Percentiles rank a stretch among this genome's conserved stretches.
These are phyloP conservation scores for Sinella curviseta DNA, from an alignment of 1,140 invertebrate species.

Conservation along the genomic window DNA sequence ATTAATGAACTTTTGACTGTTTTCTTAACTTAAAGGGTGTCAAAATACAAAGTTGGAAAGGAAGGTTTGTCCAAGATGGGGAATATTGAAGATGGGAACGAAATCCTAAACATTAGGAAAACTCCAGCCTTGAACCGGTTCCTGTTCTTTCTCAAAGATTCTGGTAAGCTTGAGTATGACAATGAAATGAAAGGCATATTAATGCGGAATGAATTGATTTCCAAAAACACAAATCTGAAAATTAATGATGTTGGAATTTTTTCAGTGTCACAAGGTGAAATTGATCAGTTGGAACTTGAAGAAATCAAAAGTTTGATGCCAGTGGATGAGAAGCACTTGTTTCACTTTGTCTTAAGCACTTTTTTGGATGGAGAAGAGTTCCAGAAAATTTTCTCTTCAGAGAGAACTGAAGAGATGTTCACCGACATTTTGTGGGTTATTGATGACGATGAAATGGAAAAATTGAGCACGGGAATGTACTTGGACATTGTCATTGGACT, in stretches of 20 bases:
- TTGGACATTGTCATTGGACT: not conserved
- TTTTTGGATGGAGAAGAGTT: not conserved
- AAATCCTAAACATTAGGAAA: not conserved
- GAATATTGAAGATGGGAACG: not conserved
- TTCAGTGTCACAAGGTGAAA: not conserved
- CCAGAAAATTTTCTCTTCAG: not conserved
- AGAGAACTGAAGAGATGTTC: not conserved
- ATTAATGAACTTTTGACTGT: not conserved
- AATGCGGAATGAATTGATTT: too few relatives aligned
- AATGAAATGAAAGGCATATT: not conserved
- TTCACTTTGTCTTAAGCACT: not conserved
- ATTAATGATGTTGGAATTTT: too few relatives aligned
- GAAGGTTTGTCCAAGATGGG: not conserved
- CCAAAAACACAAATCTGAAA: too few relatives aligned
- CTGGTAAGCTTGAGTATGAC: not conserved
- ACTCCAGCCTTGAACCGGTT: not conserved
- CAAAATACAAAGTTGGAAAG: not conserved
- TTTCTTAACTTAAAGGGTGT: not conserved
- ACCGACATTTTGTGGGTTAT: not conserved
- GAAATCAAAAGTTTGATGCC: not conserved
- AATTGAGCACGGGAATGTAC: not conserved
- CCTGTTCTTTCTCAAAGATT: not conserved
- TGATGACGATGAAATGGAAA: not conserved
- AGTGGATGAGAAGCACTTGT: not conserved
- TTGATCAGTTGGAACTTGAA: not conserved